Conservation (phyloP, 2,888 invertebrate genomes). For the Aleiodes alternator region DNA sequence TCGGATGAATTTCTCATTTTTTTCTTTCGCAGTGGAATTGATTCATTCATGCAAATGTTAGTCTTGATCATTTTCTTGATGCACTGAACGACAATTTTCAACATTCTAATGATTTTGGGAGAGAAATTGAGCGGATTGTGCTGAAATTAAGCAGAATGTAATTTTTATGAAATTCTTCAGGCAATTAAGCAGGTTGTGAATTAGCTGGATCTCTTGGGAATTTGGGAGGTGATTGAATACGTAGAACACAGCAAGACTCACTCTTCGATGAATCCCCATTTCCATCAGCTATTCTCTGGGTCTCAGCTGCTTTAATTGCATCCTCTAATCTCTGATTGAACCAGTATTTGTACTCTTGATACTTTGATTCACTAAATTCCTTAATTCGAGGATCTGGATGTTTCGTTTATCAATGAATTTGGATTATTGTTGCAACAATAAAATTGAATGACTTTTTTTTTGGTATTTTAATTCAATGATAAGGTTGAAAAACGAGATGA, state of each 20-base stretch:
- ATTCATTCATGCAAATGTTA: slow-evolving; percentile 58
- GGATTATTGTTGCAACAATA: slow-evolving; percentile 39
- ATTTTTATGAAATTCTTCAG: too few species aligned
- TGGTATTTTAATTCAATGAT: neutral
- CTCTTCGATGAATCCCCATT: slow-evolving; percentile 61
- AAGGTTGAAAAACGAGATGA: neutral
- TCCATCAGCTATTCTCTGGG: slow-evolving; percentile 53
- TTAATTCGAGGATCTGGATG: slow-evolving; percentile 87
- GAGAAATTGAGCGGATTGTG: neutral
- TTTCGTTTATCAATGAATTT: slow-evolving; percentile 29
- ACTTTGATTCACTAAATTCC: slow-evolving; percentile 83
- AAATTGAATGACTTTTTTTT: slow-evolving; percentile 1
- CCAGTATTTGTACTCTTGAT: slow-evolving; percentile 86
- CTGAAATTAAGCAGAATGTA: slow-evolving; percentile 26
- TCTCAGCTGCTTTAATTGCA: slow-evolving; percentile 88
- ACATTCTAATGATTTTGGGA: neutral
- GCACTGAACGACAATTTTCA: neutral
- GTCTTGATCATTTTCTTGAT: neutral
- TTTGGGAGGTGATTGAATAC: neutral
- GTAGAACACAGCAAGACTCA: slow-evolving; percentile 59
- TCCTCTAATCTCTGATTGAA: slow-evolving; percentile 89
- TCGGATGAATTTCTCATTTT: slow-evolving; percentile 25
- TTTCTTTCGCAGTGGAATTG: slow-evolving; percentile 6
- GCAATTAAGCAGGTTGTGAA: neutral
- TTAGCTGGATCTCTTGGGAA: neutral